Conservation (phyloP, 1,140 invertebrate genomes). For the Leptinotarsa undecemlineata region DNA sequence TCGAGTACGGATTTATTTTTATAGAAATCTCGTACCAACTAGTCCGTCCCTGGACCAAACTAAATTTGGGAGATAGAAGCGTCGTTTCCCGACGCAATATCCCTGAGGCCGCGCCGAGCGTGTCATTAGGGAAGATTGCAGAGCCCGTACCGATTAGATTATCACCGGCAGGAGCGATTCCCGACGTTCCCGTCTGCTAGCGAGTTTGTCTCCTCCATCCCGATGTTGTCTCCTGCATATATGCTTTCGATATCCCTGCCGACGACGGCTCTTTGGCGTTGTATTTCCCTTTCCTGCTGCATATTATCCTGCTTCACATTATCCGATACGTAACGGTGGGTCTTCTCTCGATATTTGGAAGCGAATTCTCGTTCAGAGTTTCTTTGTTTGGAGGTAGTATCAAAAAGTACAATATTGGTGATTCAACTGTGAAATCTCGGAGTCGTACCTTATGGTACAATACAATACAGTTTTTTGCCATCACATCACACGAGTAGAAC, state of each 20-base stretch:
- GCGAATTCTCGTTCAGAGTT: too few relatives aligned
- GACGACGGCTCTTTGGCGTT: slow-evolving; percentile 1
- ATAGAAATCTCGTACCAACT: too few relatives aligned
- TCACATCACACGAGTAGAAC: too few relatives aligned
- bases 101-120: slow-evolving; percentile 35
- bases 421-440: too few relatives aligned
- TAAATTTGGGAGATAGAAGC: not conserved
- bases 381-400: too few relatives aligned
- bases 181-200: slow-evolving; percentile 28
- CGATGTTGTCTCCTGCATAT: slow-evolving; percentile 3
- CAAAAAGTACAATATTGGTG: too few relatives aligned
- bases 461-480: too few relatives aligned
- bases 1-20: too few relatives aligned
- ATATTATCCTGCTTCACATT: not conserved
- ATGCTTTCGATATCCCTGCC: slow-evolving; percentile 18
- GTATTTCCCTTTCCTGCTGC: slow-evolving; percentile 16
- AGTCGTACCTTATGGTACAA: too few relatives aligned
- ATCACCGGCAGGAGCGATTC: slow-evolving; percentile 31
- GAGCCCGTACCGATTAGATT: slow-evolving; percentile 41
- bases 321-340: too few relatives aligned
- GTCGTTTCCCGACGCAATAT: slow-evolving; percentile 35
- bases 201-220: not conserved
- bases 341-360: too few relatives aligned
- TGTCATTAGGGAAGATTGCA: slow-evolving; percentile 41
- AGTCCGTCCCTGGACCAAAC: not conserved